Base-by-base conservation (phyloP, 2,888 invertebrate species). In the Dryobotodes eremita region DNA sequence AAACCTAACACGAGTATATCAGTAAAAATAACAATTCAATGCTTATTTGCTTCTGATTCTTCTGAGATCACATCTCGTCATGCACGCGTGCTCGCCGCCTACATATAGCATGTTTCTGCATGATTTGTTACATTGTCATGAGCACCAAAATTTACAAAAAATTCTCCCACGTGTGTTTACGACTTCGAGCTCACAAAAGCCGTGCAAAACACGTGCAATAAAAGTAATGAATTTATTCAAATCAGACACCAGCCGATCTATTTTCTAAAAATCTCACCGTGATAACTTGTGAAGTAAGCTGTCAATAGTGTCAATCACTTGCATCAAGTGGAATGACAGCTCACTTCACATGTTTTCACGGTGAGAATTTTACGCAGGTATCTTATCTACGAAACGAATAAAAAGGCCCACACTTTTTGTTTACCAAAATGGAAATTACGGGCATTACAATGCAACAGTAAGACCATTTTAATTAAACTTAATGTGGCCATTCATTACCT, bases 381-480 rank as follows among this genome's bases (percentile, higher is more conserved):
- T 48, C 62, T 70, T 79, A 71, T 75, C 70, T 65, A 62, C 53
- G 36, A 68, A 50, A 31, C 26, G 36, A 75, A 84, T 82, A 75
- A 77, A 81, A 73, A 36, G 15, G 17, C 7, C 42, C 4, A 46
- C 72, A 75, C 36, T 80, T 83, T 78, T 77, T 79, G 83, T 83
- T 81, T 85, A 86, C 80, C 74, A 80, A 85, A 80, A 71, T 86
- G 76, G 69, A 86, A 85, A 85, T 86, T 71, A 69, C 65, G 31
- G 77, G 2, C 48, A 65, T 77, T 79, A 69, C 84, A 79, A 84
- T 88, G 83, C 83, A 90, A 88, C 83, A 77, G 80, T 80, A 79
- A 87, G 81, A 80, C 89, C 86, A 88, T 92, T 93, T 93, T 92
- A 93, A 94, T 93, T 93, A 92, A 93, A 92, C 85, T 90, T 91